Conservation (phyloP, 1,140 invertebrate species). For the Caenorhabditis latens region DNA sequence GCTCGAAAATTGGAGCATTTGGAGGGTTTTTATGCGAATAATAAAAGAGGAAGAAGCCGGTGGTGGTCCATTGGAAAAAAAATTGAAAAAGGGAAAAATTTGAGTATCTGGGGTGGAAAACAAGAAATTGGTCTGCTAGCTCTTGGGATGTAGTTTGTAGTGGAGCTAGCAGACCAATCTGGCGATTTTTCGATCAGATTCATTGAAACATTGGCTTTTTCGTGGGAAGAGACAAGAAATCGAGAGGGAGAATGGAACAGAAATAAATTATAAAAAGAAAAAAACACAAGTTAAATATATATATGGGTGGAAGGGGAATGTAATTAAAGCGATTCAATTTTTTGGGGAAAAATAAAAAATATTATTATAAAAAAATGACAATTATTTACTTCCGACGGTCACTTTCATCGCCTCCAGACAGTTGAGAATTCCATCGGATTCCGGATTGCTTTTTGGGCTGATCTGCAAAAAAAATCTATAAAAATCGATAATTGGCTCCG, state of each 20-base stretch:
- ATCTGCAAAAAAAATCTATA: slow-evolving; percentile 17
- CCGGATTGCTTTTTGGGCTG: slow-evolving; percentile 26
- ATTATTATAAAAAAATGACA: not conserved
- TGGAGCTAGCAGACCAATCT: no score
- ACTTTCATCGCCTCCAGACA: slow-evolving; percentile 48
- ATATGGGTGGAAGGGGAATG: not conserved
- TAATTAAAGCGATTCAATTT: not conserved
- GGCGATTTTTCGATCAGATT: no score
- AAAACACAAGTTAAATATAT: no score
- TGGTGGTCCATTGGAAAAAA: not conserved
- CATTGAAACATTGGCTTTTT: no score
- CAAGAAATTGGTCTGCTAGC: not conserved
- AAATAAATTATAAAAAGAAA: no score
- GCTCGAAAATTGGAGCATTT: not conserved
- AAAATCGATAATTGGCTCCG: not conserved
- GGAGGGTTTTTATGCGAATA: not conserved
- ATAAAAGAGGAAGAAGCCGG: not conserved
- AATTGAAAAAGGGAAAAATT: not conserved
- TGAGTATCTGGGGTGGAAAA: not conserved
- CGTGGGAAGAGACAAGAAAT: not conserved
- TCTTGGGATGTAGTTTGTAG: not conserved
- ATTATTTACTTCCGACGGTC: slow-evolving; percentile 47
- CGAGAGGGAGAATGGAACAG: not conserved
- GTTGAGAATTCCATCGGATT: slow-evolving; percentile 44
- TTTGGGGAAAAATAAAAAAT: not conserved